Evolutionary conservation across 2,888 invertebrate species (phyloP).

Genomic region (Spodoptera littoralis): DNA sequence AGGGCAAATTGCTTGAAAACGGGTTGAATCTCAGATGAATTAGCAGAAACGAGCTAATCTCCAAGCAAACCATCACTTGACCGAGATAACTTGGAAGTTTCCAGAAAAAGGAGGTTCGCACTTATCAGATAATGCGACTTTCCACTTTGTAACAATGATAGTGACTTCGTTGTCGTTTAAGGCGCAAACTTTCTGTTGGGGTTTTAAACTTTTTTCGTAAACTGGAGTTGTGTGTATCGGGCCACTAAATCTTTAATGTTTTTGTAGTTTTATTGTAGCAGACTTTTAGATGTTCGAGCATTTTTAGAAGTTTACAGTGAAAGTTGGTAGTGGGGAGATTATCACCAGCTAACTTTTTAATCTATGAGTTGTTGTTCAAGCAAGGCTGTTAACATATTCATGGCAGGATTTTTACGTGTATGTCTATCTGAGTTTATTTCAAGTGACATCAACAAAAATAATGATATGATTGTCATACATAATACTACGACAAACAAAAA

Average conservation of each 20-base stretch:
- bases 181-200: constrained; percentile 56
- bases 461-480: too few relatives aligned
- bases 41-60: constrained; percentile 57
- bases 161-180: constrained; percentile 58
- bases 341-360: constrained; percentile 41
- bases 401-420: constrained; percentile 1
- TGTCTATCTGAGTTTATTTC: constrained; percentile 11
- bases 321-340: constrained; percentile 43
- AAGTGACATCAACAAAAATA: background rate
- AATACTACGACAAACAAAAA: too few relatives aligned
- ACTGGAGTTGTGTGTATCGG: constrained; percentile 52
- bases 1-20: constrained; percentile 49
- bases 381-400: constrained; percentile 31
- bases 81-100: constrained; percentile 60
- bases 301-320: constrained; percentile 38
- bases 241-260: constrained; percentile 54
- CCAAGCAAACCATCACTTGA: constrained; percentile 55
- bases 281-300: constrained; percentile 28
- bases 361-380: constrained; percentile 28
- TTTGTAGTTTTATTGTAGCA: constrained; percentile 55
- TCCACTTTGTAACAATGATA: constrained; percentile 59
- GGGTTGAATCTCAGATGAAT: constrained; percentile 54
- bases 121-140: constrained; percentile 63
- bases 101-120: constrained; percentile 59
- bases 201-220: constrained; percentile 59